Conservation (phyloP, 2,888 invertebrate genomes). For the Lacanobia oleracea region DNA sequence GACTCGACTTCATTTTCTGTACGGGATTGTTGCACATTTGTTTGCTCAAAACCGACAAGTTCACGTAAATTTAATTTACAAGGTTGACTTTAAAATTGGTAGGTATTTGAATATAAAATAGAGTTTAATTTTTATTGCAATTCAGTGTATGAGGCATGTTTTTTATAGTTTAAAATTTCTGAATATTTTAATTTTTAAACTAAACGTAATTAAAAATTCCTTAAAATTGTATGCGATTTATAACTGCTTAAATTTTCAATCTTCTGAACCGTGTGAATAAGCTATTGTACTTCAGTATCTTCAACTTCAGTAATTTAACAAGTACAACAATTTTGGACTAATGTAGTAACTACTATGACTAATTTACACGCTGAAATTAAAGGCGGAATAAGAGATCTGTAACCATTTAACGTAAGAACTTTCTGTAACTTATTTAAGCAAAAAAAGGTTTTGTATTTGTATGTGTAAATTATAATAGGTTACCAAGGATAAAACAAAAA, state of each 20-base stretch:
- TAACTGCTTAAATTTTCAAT: background rate
- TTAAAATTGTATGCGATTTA: background rate
- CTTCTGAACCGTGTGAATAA: no score
- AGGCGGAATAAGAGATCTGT: no score
- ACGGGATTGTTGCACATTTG: background rate
- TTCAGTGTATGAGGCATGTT: background rate
- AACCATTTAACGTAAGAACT: no score
- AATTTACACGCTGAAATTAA: no score
- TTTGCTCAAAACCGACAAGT: background rate
- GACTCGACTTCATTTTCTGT: background rate
- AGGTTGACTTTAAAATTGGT: background rate
- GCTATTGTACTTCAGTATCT: no score
- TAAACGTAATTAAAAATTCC: background rate
- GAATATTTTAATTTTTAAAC: constrained; percentile 6
- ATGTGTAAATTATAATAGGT: no score
- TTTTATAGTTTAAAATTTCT: constrained; percentile 1
- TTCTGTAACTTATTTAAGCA: no score
- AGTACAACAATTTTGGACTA: no score
- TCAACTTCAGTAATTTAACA: no score
- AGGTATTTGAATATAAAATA: background rate
- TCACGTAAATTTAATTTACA: background rate
- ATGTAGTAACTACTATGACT: no score
- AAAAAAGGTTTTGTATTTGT: no score
- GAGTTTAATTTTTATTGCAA: background rate
- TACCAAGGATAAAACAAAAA: background rate